Conservation (phyloP, 2,113 vertebrate species). For the Pangasianodon hypophthalmus region DNA sequence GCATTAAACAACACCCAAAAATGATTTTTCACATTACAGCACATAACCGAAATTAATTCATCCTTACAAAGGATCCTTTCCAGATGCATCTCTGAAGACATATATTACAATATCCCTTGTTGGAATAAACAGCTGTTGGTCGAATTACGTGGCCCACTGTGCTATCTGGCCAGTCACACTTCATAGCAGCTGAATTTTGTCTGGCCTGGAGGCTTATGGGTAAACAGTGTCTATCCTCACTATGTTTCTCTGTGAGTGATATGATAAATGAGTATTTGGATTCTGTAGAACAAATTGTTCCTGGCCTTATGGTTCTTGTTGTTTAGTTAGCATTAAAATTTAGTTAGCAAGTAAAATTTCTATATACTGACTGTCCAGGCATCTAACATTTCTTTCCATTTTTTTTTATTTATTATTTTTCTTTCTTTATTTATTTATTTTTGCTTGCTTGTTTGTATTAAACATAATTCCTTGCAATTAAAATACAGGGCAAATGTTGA, state of each 20-base stretch:
- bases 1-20: slow-evolving; percentile 27
- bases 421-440: neutral
- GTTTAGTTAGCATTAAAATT: neutral
- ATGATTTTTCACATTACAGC: slow-evolving; percentile 23
- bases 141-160: neutral
- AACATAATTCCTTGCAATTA: neutral
- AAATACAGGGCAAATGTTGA: neutral
- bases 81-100: slow-evolving; percentile 28
- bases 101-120: slow-evolving; percentile 9
- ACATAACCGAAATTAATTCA: slow-evolving; percentile 15
- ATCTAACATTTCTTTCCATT: neutral
- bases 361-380: neutral
- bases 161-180: slow-evolving; percentile 27
- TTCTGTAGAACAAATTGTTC: slow-evolving; percentile 39
- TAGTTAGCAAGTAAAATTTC: neutral
- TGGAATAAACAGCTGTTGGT: slow-evolving; percentile 37
- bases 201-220: slow-evolving; percentile 15
- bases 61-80: slow-evolving; percentile 22
- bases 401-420: no score
- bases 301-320: neutral
- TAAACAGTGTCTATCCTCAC: slow-evolving; percentile 26
- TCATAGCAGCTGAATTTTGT: slow-evolving; percentile 36
- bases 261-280: slow-evolving; percentile 42
- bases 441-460: neutral
- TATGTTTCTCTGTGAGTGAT: slow-evolving; percentile 18